Conservation (phyloP, 1,140 invertebrate genomes). For the Aphelinus atriplicis region DNA sequence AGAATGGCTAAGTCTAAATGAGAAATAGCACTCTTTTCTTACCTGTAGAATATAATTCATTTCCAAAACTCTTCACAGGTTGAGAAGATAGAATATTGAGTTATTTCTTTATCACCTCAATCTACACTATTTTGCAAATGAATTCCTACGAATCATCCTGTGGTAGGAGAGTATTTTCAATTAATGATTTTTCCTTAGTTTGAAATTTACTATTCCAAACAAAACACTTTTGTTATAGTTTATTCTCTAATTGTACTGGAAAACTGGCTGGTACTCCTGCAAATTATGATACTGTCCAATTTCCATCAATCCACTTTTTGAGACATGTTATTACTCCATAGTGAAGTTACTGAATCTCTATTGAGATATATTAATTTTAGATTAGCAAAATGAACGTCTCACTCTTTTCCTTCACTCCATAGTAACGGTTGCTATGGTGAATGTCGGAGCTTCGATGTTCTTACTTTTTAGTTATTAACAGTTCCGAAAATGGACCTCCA, state of each 20-base stretch:
- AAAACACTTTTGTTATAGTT: conserved; percentile 85
- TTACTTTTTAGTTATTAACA: too few relatives aligned
- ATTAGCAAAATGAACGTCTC: too few relatives aligned
- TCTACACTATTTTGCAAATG: conserved; percentile 96
- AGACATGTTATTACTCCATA: too few relatives aligned
- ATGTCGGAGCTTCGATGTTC: too few relatives aligned
- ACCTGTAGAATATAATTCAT: conserved; percentile 66
- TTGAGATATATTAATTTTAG: too few relatives aligned
- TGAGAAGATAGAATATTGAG: too few relatives aligned
- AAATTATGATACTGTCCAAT: conserved; percentile 83
- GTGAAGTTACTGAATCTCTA: too few relatives aligned
- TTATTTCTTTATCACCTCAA: conserved; percentile 74
- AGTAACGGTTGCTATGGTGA: too few relatives aligned
- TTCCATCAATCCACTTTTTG: conserved; percentile 73
- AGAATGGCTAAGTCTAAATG: conserved; percentile 93
- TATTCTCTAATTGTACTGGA: conserved; percentile 89
- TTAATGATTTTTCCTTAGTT: conserved; percentile 78
- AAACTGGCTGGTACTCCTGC: conserved; percentile 93
- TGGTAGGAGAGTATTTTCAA: conserved; percentile 76
- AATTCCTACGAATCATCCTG: conserved; percentile 89
- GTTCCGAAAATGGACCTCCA: too few relatives aligned
- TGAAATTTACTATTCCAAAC: conserved; percentile 82
- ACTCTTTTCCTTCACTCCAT: too few relatives aligned
- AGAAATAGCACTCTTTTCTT: conserved; percentile 72
- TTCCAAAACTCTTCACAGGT: background rate